Percentiles rank a stretch among this genome's conserved stretches.
phyloP scores from a whole-genome alignment of 2,113 vertebrate species.

The Isichthys henryi region DNA sequence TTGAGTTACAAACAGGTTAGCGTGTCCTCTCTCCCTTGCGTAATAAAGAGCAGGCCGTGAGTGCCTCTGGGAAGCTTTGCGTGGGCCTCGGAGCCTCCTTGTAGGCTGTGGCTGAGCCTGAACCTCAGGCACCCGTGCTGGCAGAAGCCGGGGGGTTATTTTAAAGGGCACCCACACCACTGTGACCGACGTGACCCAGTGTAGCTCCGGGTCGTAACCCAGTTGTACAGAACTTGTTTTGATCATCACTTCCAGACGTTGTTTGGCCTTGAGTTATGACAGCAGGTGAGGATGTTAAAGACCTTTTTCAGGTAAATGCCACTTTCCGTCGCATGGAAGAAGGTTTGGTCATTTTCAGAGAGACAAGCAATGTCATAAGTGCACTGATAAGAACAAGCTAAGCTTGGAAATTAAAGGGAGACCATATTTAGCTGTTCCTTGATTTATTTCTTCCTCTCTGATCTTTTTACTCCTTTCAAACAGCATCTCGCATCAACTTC shows the following conservation, averaged over 20 bases:
- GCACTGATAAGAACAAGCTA: not conserved
- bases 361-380: not conserved
- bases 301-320: not conserved
- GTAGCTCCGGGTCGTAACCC: not conserved
- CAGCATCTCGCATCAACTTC: not conserved
- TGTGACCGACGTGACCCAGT: not conserved
- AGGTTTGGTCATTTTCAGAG: not conserved
- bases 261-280: not conserved
- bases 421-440: not conserved
- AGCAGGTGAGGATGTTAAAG: not conserved
- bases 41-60: slow-evolving; percentile 3
- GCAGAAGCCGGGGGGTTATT: not conserved
- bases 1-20: slow-evolving; percentile 13
- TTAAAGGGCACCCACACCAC: not conserved
- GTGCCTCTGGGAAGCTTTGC: not conserved
- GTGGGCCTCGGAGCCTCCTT: not conserved
- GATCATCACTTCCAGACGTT: not conserved
- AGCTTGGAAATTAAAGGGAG: not conserved
- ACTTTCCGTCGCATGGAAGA: not conserved
- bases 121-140: not conserved
- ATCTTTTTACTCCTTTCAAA: not conserved
- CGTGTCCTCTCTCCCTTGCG: not conserved
- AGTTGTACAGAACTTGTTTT: not conserved
- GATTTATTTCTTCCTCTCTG: not conserved
- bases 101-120: not conserved